These are phyloP conservation scores for Procambarus clarkii DNA, from an alignment of 1,140 invertebrate genomes.

Conservation along the genomic window DNA sequence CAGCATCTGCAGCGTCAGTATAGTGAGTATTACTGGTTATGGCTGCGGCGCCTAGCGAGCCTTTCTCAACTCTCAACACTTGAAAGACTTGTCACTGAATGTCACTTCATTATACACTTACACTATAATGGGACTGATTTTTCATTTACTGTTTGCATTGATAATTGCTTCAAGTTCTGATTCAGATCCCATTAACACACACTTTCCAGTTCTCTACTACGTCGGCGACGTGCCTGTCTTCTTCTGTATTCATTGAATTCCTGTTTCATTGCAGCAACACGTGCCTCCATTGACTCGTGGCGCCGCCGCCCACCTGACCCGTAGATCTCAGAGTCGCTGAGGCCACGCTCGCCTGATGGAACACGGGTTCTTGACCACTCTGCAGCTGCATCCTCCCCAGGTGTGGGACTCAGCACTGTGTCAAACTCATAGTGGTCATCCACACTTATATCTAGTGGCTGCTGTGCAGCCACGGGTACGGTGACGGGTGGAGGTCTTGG, in stretches of 20 bases:
- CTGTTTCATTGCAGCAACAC: conserved; percentile 95
- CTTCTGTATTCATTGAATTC: conserved; percentile 95
- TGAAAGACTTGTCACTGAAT: conserved; percentile 62
- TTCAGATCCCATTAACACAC: conserved; percentile 72
- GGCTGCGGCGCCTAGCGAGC: conserved; percentile 57
- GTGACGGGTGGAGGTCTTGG: conserved; percentile 71
- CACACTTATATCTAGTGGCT: conserved; percentile 86
- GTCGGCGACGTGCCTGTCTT: conserved; percentile 84
- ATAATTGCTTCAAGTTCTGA: conserved; percentile 10
- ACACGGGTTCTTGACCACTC: conserved; percentile 77
- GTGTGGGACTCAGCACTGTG: conserved; percentile 76
- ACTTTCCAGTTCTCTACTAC: conserved; percentile 74
- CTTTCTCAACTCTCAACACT: conserved; percentile 34
- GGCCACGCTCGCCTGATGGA: conserved; percentile 73
- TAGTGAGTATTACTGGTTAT: conserved; percentile 67
- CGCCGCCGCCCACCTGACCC: conserved; percentile 71
- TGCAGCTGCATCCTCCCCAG: conserved; percentile 74
- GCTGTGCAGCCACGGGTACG: conserved; percentile 73
- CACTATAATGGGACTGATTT: conserved; percentile 43
- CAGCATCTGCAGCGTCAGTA: conserved; percentile 59
- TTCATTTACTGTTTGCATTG: conserved; percentile 17
- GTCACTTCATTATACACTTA: conserved; percentile 44
- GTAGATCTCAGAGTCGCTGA: conserved; percentile 76
- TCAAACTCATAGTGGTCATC: conserved; percentile 98
- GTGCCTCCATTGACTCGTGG: conserved; percentile 89